These are phyloP conservation scores for Drosophila neotestacea DNA, from an alignment of 2,888 invertebrate species.

Conservation along the genomic window DNA sequence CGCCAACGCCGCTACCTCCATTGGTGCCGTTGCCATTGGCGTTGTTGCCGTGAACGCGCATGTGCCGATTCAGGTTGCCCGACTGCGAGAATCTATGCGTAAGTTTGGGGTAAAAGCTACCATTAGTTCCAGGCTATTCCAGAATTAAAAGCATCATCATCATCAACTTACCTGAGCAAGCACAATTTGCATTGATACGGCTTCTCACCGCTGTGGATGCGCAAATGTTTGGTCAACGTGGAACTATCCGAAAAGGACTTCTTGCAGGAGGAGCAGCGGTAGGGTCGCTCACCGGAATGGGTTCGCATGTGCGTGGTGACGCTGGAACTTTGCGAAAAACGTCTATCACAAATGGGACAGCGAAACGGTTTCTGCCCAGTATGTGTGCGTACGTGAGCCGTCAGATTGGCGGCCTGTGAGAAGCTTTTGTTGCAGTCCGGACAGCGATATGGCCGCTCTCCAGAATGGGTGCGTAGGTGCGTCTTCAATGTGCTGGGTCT, in stretches of 20 bases:
- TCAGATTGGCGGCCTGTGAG: conserved; percentile 99
- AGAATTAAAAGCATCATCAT: conserved; percentile 3
- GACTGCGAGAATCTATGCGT: conserved; percentile 95
- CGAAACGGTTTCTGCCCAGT: conserved; percentile 99
- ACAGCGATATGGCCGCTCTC: conserved; percentile 92
- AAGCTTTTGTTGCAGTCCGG: conserved; percentile 98
- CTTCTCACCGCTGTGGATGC: conserved; percentile 92
- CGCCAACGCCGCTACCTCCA: conserved; percentile 42
- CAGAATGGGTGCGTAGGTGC: conserved; percentile 97
- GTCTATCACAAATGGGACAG: conserved; percentile 98
- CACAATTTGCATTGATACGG: conserved; percentile 99
- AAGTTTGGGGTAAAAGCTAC: conserved; percentile 15
- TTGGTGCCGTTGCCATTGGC: conserved; percentile 59
- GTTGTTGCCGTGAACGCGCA: conserved; percentile 96
- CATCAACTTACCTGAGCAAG: conserved; percentile 88
- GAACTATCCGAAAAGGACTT: conserved; percentile 99
- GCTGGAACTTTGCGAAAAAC: conserved; percentile 97
- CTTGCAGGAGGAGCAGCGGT: conserved; percentile 97
- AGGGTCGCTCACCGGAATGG: conserved; percentile 99
- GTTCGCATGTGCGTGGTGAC: conserved; percentile 99
- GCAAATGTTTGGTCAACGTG: conserved; percentile 97
- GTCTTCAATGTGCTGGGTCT: conserved; percentile 98
- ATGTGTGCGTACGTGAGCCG: conserved; percentile 95
- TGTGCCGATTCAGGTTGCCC: conserved; percentile 99
- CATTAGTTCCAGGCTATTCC: conserved; percentile 39